phyloP scores from a whole-genome alignment of 2,888 invertebrate genomes.

The Criorhina ranunculi region DNA sequence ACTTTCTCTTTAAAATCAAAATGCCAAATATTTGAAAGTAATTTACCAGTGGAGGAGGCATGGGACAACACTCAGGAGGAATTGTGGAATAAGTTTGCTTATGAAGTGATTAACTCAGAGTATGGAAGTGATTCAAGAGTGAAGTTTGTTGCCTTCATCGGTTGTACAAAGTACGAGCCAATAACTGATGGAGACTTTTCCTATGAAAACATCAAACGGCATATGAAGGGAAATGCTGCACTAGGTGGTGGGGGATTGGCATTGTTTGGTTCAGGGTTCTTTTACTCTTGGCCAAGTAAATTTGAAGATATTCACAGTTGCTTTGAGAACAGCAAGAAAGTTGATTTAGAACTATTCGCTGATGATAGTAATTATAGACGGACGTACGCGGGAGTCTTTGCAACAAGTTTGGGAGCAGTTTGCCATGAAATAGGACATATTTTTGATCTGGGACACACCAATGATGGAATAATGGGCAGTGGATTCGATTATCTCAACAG shows the following conservation, averaged over 20 bases:
- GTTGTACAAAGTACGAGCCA: constrained; percentile 92
- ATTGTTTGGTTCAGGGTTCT: constrained; percentile 94
- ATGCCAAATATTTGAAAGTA: constrained; percentile 91
- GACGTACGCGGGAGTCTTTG: constrained; percentile 94
- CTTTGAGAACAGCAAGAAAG: constrained; percentile 85
- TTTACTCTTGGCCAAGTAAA: constrained; percentile 94
- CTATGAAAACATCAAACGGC: constrained; percentile 88
- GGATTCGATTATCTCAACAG: constrained; percentile 94
- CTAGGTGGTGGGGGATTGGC: constrained; percentile 96
- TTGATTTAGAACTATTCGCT: constrained; percentile 91
- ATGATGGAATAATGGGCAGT: constrained; percentile 96
- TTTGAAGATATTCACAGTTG: constrained; percentile 88
- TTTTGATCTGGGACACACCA: constrained; percentile 96
- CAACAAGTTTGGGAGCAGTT: constrained; percentile 95
- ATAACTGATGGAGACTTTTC: constrained; percentile 87
- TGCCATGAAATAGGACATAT: constrained; percentile 96
- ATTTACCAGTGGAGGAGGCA: constrained; percentile 89
- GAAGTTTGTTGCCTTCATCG: constrained; percentile 95
- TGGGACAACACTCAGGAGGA: constrained; percentile 90
- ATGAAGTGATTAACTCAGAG: constrained; percentile 91
- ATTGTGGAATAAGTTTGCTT: constrained; percentile 92
- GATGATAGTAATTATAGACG: constrained; percentile 97
- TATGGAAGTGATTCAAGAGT: constrained; percentile 86
- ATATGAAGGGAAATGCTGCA: constrained; percentile 93
- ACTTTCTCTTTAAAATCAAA: constrained; percentile 92